Percentiles rank a stretch among this genome's conserved stretches.
Conservation (phyloP, 1,140 invertebrate species). For the Macrosteles quadrilineatus region DNA sequence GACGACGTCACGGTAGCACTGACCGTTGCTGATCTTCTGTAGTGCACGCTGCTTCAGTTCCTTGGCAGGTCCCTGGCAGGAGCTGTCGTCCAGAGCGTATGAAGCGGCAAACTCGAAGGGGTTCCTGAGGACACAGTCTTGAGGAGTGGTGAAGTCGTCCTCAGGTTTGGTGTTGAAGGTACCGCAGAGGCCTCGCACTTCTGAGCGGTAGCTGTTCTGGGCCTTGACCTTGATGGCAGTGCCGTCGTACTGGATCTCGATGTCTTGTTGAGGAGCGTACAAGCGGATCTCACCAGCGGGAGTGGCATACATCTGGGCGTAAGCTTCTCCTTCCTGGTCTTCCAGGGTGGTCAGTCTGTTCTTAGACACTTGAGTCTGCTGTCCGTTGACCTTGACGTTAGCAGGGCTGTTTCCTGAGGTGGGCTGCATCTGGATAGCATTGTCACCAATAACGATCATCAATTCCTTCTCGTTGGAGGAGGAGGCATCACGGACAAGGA, state of each 20-base stretch:
- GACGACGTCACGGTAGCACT: slow-evolving; percentile 47
- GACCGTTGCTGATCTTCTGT: slow-evolving; percentile 47
- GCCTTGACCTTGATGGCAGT: slow-evolving; percentile 52
- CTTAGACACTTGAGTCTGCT: slow-evolving; percentile 42
- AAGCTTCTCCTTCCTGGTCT: slow-evolving; percentile 42
- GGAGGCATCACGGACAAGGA: slow-evolving; percentile 49
- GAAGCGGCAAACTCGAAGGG: slow-evolving; percentile 56
- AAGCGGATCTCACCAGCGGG: slow-evolving; percentile 51
- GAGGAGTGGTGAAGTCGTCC: slow-evolving; percentile 61
- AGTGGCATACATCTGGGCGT: slow-evolving; percentile 55
- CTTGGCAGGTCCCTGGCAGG: slow-evolving; percentile 51
- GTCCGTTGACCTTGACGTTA: slow-evolving; percentile 48
- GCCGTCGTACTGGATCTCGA: slow-evolving; percentile 59
- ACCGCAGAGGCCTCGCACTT: slow-evolving; percentile 65
- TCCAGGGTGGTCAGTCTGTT: slow-evolving; percentile 40
- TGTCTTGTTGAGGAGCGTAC: slow-evolving; percentile 51
- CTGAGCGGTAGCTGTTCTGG: slow-evolving; percentile 52
- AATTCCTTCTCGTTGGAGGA: slow-evolving; percentile 48
- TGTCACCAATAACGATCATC: slow-evolving; percentile 47
- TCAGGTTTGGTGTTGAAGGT: slow-evolving; percentile 56
- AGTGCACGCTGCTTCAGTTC: slow-evolving; percentile 41
- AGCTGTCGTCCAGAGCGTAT: slow-evolving; percentile 55
- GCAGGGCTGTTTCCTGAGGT: slow-evolving; percentile 40
- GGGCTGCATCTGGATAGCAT: slow-evolving; percentile 44
- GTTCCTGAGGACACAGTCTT: slow-evolving; percentile 55